A percentile compares a stretch with the other conserved stretches of the same genome.
Evolutionary conservation across 1,140 invertebrate genomes (phyloP).

Genomic region (Conopomorpha cramerella): DNA sequence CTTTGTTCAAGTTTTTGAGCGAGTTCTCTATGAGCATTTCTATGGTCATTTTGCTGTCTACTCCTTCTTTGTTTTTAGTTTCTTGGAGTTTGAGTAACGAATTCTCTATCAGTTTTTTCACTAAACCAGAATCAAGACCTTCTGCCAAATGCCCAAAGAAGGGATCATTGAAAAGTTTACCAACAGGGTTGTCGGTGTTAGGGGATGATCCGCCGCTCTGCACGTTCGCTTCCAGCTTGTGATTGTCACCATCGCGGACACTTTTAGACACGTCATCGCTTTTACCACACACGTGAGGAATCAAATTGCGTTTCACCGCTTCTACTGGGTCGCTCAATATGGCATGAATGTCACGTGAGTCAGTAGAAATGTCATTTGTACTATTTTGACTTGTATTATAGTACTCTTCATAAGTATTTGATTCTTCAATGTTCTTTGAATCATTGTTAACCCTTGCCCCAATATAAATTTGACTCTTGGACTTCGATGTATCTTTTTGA

Average conservation of each 20-base stretch:
- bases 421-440: constrained; percentile 21
- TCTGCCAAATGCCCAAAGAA: constrained; percentile 65
- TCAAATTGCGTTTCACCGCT: constrained; percentile 70
- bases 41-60: constrained; percentile 62
- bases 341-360: constrained; percentile 51
- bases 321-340: constrained; percentile 70
- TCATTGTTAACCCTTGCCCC: constrained; percentile 33
- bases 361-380: constrained; percentile 9
- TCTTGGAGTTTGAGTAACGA: constrained; percentile 65
- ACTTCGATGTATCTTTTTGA: constrained; percentile 34
- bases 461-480: constrained; percentile 57
- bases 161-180: constrained; percentile 64
- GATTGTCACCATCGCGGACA: constrained; percentile 2
- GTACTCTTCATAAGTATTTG: constrained; percentile 47
- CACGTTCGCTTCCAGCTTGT: too few relatives aligned
- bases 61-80: constrained; percentile 55
- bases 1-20: constrained; percentile 56
- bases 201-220: too few relatives aligned
- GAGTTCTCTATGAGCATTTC: constrained; percentile 63
- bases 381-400: constrained; percentile 18
- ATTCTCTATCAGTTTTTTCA: constrained; percentile 67
- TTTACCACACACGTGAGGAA: constrained; percentile 73
- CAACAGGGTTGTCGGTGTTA: too few relatives aligned
- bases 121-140: constrained; percentile 61
- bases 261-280: constrained; percentile 19